Evolutionary conservation across 2,797 vertebrate species (phyloP).

Genomic region (Acridotheres tristis): DNA sequence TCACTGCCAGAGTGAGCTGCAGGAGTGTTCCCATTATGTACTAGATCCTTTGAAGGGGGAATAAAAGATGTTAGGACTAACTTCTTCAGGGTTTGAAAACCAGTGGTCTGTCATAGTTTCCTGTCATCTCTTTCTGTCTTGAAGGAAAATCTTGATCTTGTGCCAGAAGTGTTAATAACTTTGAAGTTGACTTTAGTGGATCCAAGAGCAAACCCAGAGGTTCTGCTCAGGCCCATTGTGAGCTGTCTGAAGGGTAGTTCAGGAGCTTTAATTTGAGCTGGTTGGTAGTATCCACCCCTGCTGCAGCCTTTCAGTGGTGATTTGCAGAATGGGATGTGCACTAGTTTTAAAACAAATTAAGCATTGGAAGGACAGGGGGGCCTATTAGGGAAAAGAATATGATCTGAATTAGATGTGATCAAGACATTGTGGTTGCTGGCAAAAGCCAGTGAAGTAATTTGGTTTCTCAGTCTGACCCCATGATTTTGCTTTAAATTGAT

Average conservation of each 20-base stretch:
- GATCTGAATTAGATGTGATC: not conserved
- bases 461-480: not conserved
- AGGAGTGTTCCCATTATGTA: not conserved
- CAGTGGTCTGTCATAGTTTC: not conserved
- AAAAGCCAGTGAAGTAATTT: not conserved
- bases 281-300: not conserved
- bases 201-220: not conserved
- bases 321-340: not conserved
- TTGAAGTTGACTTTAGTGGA: not conserved
- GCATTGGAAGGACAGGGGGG: not conserved
- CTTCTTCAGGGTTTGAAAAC: not conserved
- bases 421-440: not conserved
- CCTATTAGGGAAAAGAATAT: not conserved
- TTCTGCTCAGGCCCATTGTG: not conserved
- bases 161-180: not conserved
- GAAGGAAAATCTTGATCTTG: not conserved
- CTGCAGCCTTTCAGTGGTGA: not conserved
- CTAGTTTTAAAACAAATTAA: not conserved
- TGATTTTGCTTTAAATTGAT: not conserved
- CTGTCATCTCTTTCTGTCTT: not conserved
- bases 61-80: not conserved
- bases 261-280: not conserved
- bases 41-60: not conserved
- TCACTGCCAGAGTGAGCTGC: not conserved
- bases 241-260: not conserved